phyloP scores from a whole-genome alignment of 2,113 vertebrate genomes.

The Onychorhynchus coronatus region DNA sequence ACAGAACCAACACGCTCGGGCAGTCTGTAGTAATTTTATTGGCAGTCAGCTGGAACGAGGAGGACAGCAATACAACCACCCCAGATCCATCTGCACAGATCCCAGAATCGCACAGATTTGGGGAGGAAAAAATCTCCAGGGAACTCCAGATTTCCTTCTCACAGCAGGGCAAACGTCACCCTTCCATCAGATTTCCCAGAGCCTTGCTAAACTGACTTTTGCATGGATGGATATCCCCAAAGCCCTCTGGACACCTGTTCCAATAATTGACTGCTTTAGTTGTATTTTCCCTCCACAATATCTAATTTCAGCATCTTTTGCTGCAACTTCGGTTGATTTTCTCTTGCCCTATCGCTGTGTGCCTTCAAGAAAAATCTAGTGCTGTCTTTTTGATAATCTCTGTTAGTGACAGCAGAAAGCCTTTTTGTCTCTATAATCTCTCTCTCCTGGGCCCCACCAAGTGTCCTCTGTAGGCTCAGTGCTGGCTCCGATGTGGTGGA shows the following conservation, averaged over 20 bases:
- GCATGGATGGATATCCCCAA: neutral
- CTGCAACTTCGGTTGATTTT: neutral
- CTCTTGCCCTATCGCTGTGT: neutral
- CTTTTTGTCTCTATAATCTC: neutral
- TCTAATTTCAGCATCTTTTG: neutral
- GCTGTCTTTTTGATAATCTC: neutral
- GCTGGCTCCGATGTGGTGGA: neutral
- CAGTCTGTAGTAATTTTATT: neutral
- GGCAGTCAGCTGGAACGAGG: neutral
- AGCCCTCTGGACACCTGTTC: neutral
- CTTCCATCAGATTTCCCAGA: neutral
- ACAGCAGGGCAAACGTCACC: neutral
- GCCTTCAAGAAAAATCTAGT: neutral
- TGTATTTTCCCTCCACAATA: neutral
- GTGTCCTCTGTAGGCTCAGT: neutral
- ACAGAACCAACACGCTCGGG: fast-evolving
- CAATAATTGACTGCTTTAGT: neutral
- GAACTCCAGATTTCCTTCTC: neutral
- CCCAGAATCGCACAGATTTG: neutral
- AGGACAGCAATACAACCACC: neutral
- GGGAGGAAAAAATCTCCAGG: neutral
- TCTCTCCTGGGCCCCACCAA: neutral
- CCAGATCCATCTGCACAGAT: neutral
- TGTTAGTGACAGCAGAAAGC: neutral
- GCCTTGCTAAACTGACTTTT: neutral